Evolutionary conservation across 2,113 vertebrate genomes (phyloP), one percentile per base, ranked within the genome.

Genomic region (Eclectus roratus): DNA sequence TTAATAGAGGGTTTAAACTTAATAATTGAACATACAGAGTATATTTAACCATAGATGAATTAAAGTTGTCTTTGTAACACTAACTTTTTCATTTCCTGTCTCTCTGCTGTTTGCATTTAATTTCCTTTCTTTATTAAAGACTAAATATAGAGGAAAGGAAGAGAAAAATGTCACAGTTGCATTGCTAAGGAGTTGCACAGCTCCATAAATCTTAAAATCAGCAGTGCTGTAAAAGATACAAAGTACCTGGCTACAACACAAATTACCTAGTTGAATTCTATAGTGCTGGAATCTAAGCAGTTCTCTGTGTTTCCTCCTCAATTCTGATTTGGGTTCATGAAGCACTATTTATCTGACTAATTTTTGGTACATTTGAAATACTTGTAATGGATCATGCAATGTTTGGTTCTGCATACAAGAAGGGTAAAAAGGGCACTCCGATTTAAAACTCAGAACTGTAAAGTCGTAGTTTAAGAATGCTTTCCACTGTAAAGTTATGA

Each of bases 11-110:
- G 7, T 85, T 82, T 80, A 63, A 85, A 85, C 47, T 63, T 70
- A 77, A 37, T 89, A 70, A 65, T 49, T 63, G 64, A 88, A 47
- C 37, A 13, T 63, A 28, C 15, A 91, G 78, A 61, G 6, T 85
- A 14, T 91, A 21, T 89, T 81, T 89, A 69, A 83, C 39, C 11
- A 8, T 50, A 85, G 50, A 16, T 70, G 28, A 89, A 84, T 80
- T 94, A 35, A 92, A 87, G 50, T 90, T 91, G 78, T 85, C 53
- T 74, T 77, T 80, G 33, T 89, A 93, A 85, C 52, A 33, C 85
- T 83, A 78, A 89, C 78, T 82, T 96, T 89, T 90, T 94, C 11
- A 96, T 97, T 96, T 96, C 92, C 91, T 94, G 88, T 80, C 82
- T 77, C 52, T 60, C n/a, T 93, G 80, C 74, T 93, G 84, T 95